Evolutionary conservation across 2,113 vertebrate species (phyloP), one percentile per base, ranked within the genome.

Genomic region (Ictalurus punctatus): DNA sequence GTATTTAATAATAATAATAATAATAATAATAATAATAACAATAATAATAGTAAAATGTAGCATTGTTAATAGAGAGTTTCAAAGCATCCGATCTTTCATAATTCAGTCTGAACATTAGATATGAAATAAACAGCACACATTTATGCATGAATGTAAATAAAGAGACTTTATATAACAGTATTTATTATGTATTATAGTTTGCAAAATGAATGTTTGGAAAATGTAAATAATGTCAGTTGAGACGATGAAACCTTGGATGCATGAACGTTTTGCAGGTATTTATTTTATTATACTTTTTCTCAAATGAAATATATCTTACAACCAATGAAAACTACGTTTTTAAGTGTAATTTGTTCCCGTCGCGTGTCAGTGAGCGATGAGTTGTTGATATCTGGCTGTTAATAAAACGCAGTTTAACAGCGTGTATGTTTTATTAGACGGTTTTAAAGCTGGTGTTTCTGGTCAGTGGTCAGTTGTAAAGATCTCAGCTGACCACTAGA

Each of bases 401-500:
- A 74, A 74, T 74, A 40, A 2, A 8, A 4, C 0, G 3, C 13
- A 54, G 13, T 80, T 40, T 8, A 52, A 52, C 52, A 58, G 19
- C 23, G 6, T 40, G 6, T 2, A 9, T 65, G 40, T 65, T 40
- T n/a, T 1, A 34, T 58, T 3, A 4, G 6, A n/a, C 6, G 9
- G 1, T 48, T 74, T 30, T 74, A 2, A 54, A 25, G 54, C 37
- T 59, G 14, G 30, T 23, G 30, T 59, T 59, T 34, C 10, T 76
- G 37, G 8, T 30, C 30, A 61, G 76, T 71, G 89, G 88, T 91
- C 89, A 89, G 34, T 61, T 94, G 95, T 90, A 88, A 93, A 94
- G 90, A 87, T 85, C 91, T 61, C 44, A 59, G 40, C 82, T 84
- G 86, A 91, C 94, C 95, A 95, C 95, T 94, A 95, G 95, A 92